Base-by-base conservation (phyloP, 2,888 invertebrate species). In the Gastrophysa polygoni region DNA sequence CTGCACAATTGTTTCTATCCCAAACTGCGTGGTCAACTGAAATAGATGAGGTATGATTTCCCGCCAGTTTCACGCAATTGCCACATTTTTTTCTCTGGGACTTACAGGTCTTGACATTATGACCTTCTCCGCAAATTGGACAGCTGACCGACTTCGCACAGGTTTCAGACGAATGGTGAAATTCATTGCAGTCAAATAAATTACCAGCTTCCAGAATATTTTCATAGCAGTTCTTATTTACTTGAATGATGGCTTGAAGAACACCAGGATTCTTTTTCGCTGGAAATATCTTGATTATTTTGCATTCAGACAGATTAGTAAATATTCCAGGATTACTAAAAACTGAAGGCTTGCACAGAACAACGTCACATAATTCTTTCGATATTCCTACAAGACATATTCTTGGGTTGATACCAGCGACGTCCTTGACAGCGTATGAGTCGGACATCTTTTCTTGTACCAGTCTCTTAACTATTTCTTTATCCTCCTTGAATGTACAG, bases 331-430 rank as follows among this genome's bases (percentile, higher is more conserved):
- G 32, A 29, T 50, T 32, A 29, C 50, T 32, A n/a, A 32, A 18
- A 5, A 50, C 34, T 17, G 11, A 17, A 10, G 11, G 20, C 14
- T 51, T n/a, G 20, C 16, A 1, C 34, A 51, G 16, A 7, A 29
- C 11, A 14, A 1, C 16, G 0, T 17, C 7, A n/a, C 17, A 48
- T 8, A 21, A 52, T n/a, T 61, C 49, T 47, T 61, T 29, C 10
- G 54, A 24, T 32, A 58, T 52, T 46, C 58, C 54, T 24, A 55
- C 55, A 14, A 62, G 34, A 24, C 49, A 44, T 21, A 62, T 6
- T 28, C 58, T 48, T 20, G 62, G 55, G 47, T 43, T 38, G 11
- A 58, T 44, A 44, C 62, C 54, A 49, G n/a, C 16, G 5, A 62
- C 10, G 11, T 57, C 49, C 18, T 29, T 16, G 18, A 62, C 46